Evolutionary conservation across 2,113 vertebrate genomes (phyloP), one percentile per base, ranked within the genome.

Genomic region (Felis catus): DNA sequence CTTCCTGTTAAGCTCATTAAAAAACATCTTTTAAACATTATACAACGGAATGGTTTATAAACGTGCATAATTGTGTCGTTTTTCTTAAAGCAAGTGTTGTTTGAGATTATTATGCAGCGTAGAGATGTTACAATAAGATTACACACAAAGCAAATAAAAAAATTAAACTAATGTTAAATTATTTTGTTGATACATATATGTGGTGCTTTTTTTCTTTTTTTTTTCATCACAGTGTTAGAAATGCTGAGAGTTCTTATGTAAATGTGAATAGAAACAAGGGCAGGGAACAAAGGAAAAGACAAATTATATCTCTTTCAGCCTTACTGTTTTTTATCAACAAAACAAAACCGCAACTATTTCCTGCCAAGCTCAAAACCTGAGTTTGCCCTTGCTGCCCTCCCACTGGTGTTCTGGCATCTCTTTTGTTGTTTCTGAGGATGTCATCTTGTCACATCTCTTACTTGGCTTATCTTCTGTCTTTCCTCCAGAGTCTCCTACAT

Each of bases 1-100:
- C 98, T 98, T 98, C 98, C 98, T 98, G 97, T 98, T 98, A 97
- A 98, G 91, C 96, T 98, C 98, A 98, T 97, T 98, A 98, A 97
- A 97, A 97, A 97, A 85, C 94, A 97, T 97, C 96, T 98, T 97
- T 98, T 97, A 95, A 97, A 65, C 97, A 95, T 98, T 97, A 95
- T 98, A 96, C 97, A 97, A 95, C 94, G 85, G 94, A 96, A 97
- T 96, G 93, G 81, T 97, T 98, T 98, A 97, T 97, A 98, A 98
- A 97, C 53, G 10, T 97, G 96, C 94, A 95, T 97, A 98, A 98
- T 94, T 97, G 96, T 96, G 91, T 91, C 81, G 3, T 98, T 97
- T 97, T 97, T 97, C 97, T 97, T 97, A 89, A 96, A 97, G 96
- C 85, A 97, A 97, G 95, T 97, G 92, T 97, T 98, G 86, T 98